Conservation (phyloP, 2,113 vertebrate species). For the Cranoglanis bouderius region DNA sequence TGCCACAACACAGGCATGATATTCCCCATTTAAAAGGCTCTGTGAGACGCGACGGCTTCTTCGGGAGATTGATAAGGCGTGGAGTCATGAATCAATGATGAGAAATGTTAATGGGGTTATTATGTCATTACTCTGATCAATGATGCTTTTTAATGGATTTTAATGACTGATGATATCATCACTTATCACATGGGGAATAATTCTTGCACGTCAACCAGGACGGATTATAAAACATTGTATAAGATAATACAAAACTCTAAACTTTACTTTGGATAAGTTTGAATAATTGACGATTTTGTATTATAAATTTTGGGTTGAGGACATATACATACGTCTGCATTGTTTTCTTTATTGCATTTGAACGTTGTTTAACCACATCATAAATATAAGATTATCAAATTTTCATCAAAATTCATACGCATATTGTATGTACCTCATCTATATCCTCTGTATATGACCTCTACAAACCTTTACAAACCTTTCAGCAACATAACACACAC, state of each 20-base stretch:
- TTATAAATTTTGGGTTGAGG: not conserved
- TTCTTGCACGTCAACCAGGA: slow-evolving; percentile 11
- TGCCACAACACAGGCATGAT: slow-evolving; percentile 53
- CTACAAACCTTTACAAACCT: not conserved
- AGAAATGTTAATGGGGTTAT: slow-evolving; percentile 57
- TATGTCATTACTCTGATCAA: slow-evolving; percentile 49
- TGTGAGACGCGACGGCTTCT: slow-evolving; percentile 5
- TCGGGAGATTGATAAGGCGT: slow-evolving; percentile 51
- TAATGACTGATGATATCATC: slow-evolving; percentile 44
- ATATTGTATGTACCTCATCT: not conserved
- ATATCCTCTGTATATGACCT: not conserved
- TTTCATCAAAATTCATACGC: not conserved
- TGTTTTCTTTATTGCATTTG: not conserved
- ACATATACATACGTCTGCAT: not conserved
- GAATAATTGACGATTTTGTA: not conserved
- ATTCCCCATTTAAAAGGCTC: slow-evolving; percentile 40
- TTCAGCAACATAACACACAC: not conserved
- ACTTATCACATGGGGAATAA: slow-evolving; percentile 26
- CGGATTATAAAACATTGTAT: not conserved
- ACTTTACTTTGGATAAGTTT: not conserved
- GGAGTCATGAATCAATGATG: slow-evolving; percentile 49
- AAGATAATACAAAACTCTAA: not conserved
- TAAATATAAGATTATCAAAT: not conserved
- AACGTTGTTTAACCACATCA: not conserved
- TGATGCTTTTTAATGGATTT: slow-evolving; percentile 35